phyloP scores from a whole-genome alignment of 2,888 invertebrate species.

The Luperina nickerlii region DNA sequence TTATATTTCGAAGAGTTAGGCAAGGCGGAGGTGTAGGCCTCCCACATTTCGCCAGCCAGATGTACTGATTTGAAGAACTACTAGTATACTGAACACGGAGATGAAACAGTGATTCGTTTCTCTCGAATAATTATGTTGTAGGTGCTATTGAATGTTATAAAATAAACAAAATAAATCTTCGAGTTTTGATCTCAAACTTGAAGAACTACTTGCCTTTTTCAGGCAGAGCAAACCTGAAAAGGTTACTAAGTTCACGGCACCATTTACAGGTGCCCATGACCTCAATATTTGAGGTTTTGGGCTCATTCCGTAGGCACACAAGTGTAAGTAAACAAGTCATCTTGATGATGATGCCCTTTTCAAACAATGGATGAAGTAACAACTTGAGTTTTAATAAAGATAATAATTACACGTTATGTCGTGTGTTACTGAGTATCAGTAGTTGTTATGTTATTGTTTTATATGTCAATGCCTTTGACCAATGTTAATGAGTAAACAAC shows the following conservation, averaged over 20 bases:
- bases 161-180: neutral
- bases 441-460: constrained; percentile 14
- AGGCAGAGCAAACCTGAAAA: neutral
- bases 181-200: neutral
- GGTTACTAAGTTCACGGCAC: neutral
- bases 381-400: constrained; percentile 25
- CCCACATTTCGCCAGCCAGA: neutral
- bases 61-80: neutral
- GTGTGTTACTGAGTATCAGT: neutral
- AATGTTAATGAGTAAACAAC: constrained; percentile 4
- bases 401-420: constrained; percentile 21
- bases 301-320: constrained; percentile 28
- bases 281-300: constrained; percentile 4
- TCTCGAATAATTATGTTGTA: neutral
- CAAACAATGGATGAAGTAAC: constrained; percentile 61
- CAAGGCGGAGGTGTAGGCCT: neutral
- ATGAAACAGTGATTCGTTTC: neutral
- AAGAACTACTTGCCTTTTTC: neutral
- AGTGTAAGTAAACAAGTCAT: constrained; percentile 64
- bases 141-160: neutral
- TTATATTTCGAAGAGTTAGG: neutral
- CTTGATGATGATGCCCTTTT: constrained; percentile 61
- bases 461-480: constrained; percentile 18
- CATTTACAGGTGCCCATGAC: neutral
- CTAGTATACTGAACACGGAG: neutral